A percentile compares a stretch with the other conserved stretches of the same genome.
These are phyloP conservation scores for Scaptomyza reducta DNA, from an alignment of 2,888 invertebrate species.

Conservation along the genomic window DNA sequence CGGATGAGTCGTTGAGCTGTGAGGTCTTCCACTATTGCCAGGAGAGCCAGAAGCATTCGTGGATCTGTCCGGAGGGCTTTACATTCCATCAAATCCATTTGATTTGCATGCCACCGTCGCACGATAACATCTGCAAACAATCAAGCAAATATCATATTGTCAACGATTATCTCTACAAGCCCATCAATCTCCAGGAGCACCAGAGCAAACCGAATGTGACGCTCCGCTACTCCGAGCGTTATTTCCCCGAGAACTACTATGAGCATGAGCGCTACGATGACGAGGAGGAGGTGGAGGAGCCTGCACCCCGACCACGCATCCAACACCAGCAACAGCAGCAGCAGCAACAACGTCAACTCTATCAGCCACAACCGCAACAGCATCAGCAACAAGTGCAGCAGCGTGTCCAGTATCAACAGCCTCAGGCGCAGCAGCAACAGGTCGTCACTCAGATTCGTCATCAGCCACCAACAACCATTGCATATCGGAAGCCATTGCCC, in stretches of 20 bases:
- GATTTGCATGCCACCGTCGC: constrained; percentile 96
- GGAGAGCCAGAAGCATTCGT: constrained; percentile 94
- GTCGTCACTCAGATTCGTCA: constrained; percentile 72
- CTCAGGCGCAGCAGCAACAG: constrained; percentile 63
- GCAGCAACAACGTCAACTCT: constrained; percentile 58
- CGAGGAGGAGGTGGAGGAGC: constrained; percentile 81
- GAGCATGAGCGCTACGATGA: constrained; percentile 86
- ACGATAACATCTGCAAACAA: constrained; percentile 94
- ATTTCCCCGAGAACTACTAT: constrained; percentile 92
- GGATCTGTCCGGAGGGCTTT: constrained; percentile 96
- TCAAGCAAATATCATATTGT: constrained; percentile 96
- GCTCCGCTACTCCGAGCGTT: constrained; percentile 92
- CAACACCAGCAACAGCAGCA: constrained; percentile 81
- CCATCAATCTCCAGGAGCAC: constrained; percentile 92
- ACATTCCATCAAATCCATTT: constrained; percentile 90
- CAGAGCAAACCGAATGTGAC: constrained; percentile 92
- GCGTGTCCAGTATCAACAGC: constrained; percentile 63
- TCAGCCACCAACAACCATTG: constrained; percentile 76
- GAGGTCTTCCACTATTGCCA: constrained; percentile 98
- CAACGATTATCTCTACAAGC: constrained; percentile 95
- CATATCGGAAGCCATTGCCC: constrained; percentile 78
- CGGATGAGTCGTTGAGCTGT: constrained; percentile 93
- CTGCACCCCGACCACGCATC: constrained; percentile 77
- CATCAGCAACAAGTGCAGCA: constrained; percentile 65
- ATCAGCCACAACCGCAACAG: constrained; percentile 56